phyloP scores from a whole-genome alignment of 2,113 vertebrate genomes.

The cattle (Bos taurus) region DNA sequence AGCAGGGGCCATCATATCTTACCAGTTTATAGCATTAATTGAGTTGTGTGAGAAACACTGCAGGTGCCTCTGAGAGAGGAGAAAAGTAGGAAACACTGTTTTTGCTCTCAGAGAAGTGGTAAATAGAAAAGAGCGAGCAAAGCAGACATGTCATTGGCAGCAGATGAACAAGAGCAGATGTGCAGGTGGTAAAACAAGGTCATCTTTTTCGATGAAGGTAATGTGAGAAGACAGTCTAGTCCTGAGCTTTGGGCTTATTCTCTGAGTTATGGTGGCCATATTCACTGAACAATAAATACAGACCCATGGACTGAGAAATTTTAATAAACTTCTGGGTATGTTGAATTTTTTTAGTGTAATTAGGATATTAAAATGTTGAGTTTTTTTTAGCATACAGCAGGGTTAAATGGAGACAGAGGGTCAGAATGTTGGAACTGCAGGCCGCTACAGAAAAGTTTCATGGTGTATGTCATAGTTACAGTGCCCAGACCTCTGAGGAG shows the following conservation, averaged over 20 bases:
- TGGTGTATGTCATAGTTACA: neutral
- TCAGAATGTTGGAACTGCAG: neutral
- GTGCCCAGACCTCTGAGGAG: neutral
- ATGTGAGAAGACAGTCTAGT: neutral
- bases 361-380: neutral
- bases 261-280: neutral
- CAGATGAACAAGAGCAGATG: neutral
- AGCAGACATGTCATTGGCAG: neutral
- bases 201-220: neutral
- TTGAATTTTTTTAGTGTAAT: neutral
- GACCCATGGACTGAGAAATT: neutral
- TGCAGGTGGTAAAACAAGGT: neutral
- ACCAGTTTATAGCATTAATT: conserved; percentile 54
- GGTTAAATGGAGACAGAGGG: neutral
- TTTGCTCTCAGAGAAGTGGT: neutral
- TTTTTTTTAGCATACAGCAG: neutral
- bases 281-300: neutral
- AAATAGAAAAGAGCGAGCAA: neutral
- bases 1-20: conserved; percentile 40
- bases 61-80: conserved; percentile 18
- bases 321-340: neutral
- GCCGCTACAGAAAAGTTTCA: neutral
- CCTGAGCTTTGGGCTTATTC: neutral
- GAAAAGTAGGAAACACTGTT: neutral
- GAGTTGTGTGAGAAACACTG: conserved; percentile 52